Conservation (phyloP, 2,113 vertebrate genomes). For the Plectropomus leopardus region DNA sequence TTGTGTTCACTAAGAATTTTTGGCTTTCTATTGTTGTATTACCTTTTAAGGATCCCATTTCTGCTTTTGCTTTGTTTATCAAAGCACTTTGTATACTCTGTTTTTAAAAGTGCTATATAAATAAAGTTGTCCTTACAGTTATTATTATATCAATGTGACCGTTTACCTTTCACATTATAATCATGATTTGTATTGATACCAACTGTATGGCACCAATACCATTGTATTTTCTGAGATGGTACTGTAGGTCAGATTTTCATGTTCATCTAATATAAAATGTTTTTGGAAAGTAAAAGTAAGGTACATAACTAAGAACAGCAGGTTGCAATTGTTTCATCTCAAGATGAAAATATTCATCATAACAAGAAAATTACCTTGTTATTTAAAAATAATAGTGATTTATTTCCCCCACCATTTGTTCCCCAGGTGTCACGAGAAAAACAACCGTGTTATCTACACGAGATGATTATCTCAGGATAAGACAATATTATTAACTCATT, state of each 20-base stretch:
- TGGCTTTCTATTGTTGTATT: too few relatives aligned
- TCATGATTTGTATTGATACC: too few relatives aligned
- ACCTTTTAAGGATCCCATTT: too few relatives aligned
- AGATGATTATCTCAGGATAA: too few relatives aligned
- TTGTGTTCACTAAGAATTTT: too few relatives aligned
- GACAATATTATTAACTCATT: too few relatives aligned
- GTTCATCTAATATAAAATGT: background rate
- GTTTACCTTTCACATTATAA: background rate
- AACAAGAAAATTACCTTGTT: background rate
- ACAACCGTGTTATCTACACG: background rate
- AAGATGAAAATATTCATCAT: background rate
- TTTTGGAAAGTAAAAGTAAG: background rate
- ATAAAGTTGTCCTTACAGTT: too few relatives aligned
- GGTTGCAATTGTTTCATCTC: background rate
- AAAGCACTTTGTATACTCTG: too few relatives aligned
- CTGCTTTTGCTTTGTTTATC: too few relatives aligned
- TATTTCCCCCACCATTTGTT: background rate
- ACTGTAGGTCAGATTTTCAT: background rate
- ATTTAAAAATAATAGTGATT: background rate
- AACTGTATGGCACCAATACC: too few relatives aligned
- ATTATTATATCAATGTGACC: background rate
- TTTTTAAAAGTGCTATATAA: too few relatives aligned
- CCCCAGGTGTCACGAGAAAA: background rate
- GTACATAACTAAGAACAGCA: background rate
- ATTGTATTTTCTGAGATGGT: background rate